Conservation (phyloP, 2,797 vertebrate species). For the Leucoraja ocellata region DNA sequence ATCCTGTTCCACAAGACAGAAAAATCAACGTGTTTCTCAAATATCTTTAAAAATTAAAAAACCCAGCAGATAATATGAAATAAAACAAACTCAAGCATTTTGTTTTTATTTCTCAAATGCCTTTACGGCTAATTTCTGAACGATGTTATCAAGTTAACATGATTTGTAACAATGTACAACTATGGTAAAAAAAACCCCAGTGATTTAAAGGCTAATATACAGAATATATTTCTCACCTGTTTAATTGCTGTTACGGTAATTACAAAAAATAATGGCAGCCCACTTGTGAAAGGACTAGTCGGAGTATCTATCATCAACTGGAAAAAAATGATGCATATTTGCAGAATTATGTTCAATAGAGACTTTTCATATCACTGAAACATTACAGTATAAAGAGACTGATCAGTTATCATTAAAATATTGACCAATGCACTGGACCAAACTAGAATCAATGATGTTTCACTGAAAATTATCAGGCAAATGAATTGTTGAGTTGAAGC, state of each 20-base stretch:
- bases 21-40: background rate
- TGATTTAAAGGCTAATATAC: background rate
- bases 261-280: slow-evolving; percentile 96
- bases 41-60: no score
- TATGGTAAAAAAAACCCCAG: slow-evolving; percentile 42
- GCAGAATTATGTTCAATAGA: background rate
- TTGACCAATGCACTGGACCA: background rate
- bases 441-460: no score
- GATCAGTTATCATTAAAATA: background rate
- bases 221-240: slow-evolving; percentile 69
- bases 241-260: slow-evolving; percentile 97
- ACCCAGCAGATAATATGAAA: no score
- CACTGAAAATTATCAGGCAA: no score
- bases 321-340: slow-evolving; percentile 45
- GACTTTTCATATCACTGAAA: background rate
- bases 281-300: slow-evolving; percentile 94
- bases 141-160: background rate
- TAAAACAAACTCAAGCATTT: no score
- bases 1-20: background rate
- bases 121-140: background rate
- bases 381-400: background rate
- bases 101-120: background rate
- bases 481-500: no score
- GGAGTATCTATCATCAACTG: slow-evolving; percentile 99
- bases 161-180: background rate